phyloP scores from a whole-genome alignment of 2,113 vertebrate genomes.

The Alosa alosa region DNA sequence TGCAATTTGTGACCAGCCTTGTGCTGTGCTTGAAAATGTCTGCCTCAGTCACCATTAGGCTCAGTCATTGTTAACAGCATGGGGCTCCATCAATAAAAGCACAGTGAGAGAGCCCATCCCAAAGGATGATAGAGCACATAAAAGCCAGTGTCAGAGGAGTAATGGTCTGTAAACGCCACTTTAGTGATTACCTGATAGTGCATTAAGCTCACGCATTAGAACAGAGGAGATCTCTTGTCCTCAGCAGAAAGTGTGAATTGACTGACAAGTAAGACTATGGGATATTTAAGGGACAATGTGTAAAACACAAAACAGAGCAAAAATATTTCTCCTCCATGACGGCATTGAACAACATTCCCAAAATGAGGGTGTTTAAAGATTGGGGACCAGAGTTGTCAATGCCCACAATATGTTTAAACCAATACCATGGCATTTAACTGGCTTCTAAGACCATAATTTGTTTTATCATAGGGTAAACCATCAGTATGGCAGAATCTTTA shows the following conservation, averaged over 20 bases:
- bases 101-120: neutral
- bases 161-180: conserved; percentile 43
- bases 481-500: neutral
- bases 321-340: neutral
- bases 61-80: conserved; percentile 17
- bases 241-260: neutral
- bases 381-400: neutral
- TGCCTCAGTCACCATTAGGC: neutral
- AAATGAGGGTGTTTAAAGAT: neutral
- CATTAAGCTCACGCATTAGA: conserved; percentile 16
- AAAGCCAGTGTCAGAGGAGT: conserved; percentile 36
- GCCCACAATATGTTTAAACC: neutral
- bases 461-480: neutral
- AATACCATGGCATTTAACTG: conserved; percentile 1
- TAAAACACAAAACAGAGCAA: neutral
- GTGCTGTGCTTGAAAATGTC: neutral
- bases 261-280: neutral
- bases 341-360: neutral
- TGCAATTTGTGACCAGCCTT: neutral
- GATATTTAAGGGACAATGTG: neutral
- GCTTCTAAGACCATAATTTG: neutral
- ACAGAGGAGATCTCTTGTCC: neutral
- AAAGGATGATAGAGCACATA: conserved; percentile 24
- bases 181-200: conserved; percentile 38
- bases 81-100: neutral